Conservation (phyloP, 64 coral and sea anemone species). For the Pocillopora verrucosa region DNA sequence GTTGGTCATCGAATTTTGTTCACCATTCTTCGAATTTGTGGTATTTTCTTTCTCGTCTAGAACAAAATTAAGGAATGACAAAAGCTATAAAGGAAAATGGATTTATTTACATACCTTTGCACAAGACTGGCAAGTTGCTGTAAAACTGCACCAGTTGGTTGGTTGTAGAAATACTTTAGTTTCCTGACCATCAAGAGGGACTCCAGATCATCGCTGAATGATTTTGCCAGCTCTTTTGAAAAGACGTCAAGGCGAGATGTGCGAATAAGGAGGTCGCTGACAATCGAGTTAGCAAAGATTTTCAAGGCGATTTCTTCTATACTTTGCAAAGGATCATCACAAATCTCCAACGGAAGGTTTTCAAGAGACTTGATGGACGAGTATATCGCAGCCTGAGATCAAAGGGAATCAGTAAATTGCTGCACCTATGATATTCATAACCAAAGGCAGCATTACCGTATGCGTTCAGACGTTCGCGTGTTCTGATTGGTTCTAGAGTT, state of each 20-base stretch:
- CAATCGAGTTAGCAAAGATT: conserved; percentile 45
- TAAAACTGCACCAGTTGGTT: conserved; percentile 27
- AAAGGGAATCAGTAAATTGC: neutral
- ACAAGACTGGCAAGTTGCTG: conserved; percentile 44
- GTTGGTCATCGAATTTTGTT: too few relatives aligned
- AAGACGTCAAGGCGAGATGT: conserved; percentile 51
- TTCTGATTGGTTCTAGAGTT: too few relatives aligned
- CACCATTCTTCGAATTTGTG: too few relatives aligned
- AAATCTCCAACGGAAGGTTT: conserved; percentile 16
- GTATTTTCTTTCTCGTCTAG: too few relatives aligned
- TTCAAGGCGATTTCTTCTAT: conserved; percentile 10
- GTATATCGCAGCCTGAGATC: conserved; percentile 10
- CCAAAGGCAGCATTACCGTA: too few relatives aligned
- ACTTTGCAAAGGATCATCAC: conserved; percentile 1
- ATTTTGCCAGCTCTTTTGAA: conserved; percentile 57
- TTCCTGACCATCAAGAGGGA: conserved; percentile 46
- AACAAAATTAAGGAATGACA: too few relatives aligned
- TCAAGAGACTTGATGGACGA: conserved; percentile 18
- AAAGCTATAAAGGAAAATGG: too few relatives aligned
- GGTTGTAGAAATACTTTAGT: conserved; percentile 66
- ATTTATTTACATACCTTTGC: neutral
- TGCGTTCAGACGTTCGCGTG: too few relatives aligned
- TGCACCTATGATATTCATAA: too few relatives aligned
- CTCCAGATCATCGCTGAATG: conserved; percentile 57
- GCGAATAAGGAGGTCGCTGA: conserved; percentile 55